These are phyloP conservation scores for Psephotus haematonotus DNA, from an alignment of 2,113 vertebrate species.

Conservation along the genomic window DNA sequence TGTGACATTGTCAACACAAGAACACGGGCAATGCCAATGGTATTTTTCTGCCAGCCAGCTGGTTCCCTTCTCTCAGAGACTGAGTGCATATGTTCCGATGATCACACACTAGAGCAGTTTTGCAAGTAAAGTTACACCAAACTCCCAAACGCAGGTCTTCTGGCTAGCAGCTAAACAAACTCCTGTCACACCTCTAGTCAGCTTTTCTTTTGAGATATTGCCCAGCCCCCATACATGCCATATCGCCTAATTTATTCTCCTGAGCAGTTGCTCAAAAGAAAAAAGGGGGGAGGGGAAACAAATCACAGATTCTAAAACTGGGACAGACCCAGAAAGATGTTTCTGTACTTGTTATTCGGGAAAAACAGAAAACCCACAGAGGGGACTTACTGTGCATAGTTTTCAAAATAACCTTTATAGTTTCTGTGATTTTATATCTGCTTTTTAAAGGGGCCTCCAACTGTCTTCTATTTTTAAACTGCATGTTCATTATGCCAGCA, in stretches of 20 bases:
- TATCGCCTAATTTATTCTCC: conserved; percentile 47
- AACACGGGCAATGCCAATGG: conserved; percentile 76
- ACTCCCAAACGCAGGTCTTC: conserved; percentile 50
- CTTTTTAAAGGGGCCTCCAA: not conserved
- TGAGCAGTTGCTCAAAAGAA: conserved; percentile 54
- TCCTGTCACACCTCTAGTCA: conserved; percentile 49
- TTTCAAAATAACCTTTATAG: not conserved
- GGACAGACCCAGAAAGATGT: conserved; percentile 18
- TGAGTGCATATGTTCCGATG: conserved; percentile 73
- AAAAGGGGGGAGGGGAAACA: not conserved
- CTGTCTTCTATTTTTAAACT: conserved; percentile 29
- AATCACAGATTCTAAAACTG: conserved; percentile 51
- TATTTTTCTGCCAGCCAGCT: conserved; percentile 80
- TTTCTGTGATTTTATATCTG: not conserved
- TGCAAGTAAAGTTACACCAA: conserved; percentile 49
- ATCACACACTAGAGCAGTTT: conserved; percentile 68
- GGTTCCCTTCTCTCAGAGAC: conserved; percentile 64
- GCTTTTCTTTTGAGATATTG: conserved; percentile 31
- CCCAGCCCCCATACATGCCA: not conserved
- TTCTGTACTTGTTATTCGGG: not conserved
- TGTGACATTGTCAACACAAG: conserved; percentile 77
- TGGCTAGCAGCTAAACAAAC: conserved; percentile 62
- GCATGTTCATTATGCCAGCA: not conserved
- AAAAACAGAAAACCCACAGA: not conserved
- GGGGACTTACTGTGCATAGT: not conserved